phyloP scores from a whole-genome alignment of 2,888 invertebrate genomes.

The Hanleya hanleyi region DNA sequence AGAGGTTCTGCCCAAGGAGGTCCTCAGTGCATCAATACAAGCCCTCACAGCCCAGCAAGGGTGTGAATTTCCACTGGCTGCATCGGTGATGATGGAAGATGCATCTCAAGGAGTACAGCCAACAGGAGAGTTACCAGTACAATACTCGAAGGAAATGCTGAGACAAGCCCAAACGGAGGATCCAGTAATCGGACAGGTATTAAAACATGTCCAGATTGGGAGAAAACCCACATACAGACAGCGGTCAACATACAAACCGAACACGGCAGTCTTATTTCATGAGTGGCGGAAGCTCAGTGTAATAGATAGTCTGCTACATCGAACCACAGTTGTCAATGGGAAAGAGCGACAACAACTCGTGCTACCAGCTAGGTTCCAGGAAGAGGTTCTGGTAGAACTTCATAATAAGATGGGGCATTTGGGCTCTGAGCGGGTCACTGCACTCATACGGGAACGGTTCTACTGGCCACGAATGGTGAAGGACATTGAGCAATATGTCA shows the following conservation, averaged over 20 bases:
- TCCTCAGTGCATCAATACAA: background rate
- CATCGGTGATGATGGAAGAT: background rate
- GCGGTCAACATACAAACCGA: background rate
- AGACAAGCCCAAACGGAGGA: background rate
- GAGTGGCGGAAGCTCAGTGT: background rate
- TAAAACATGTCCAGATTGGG: background rate
- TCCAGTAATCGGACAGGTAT: background rate
- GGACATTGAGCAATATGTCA: constrained; percentile 19
- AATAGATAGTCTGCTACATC: background rate
- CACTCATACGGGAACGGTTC: constrained; percentile 13
- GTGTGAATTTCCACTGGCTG: background rate
- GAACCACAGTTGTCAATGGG: background rate
- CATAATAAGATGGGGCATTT: no score
- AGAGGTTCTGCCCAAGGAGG: background rate
- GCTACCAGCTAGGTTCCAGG: no score
- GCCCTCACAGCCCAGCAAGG: background rate
- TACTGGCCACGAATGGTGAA: constrained; percentile 5
- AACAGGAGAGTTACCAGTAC: background rate
- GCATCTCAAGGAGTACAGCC: background rate
- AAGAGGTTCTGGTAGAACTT: no score
- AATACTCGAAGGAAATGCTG: background rate
- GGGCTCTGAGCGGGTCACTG: constrained; percentile 3
- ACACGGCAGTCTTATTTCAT: background rate
- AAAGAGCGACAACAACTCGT: no score
- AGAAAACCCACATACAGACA: background rate